These are phyloP conservation scores for Uloborus diversus DNA, from an alignment of 1,140 invertebrate species.

Conservation along the genomic window DNA sequence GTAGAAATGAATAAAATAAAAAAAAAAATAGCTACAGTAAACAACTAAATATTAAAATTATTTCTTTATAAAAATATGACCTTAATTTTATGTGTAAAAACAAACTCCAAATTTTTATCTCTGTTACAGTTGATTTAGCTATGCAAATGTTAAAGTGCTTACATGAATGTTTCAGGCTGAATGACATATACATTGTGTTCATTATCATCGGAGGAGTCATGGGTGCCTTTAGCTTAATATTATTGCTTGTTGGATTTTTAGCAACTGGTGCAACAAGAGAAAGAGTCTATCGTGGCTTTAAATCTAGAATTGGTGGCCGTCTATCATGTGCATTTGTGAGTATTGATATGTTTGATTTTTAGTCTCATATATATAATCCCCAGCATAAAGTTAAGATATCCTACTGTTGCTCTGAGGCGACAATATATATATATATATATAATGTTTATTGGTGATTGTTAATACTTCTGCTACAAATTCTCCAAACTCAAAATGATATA, in stretches of 20 bases:
- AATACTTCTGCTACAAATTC: neutral
- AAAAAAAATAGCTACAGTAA: too few relatives aligned
- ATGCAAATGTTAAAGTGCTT: too few relatives aligned
- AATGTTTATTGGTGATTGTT: neutral
- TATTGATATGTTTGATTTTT: neutral
- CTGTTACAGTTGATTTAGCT: too few relatives aligned
- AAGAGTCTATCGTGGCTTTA: constrained; percentile 91
- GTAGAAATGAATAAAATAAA: too few relatives aligned
- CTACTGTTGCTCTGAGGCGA: too few relatives aligned
- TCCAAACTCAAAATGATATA: neutral
- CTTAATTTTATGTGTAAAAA: too few relatives aligned
- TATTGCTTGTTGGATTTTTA: constrained; percentile 90
- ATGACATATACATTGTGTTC: constrained; percentile 89
- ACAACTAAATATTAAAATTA: too few relatives aligned
- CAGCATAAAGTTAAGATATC: too few relatives aligned
- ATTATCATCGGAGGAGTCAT: constrained; percentile 90
- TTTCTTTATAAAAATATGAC: too few relatives aligned
- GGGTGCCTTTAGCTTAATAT: constrained; percentile 91
- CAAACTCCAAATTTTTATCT: too few relatives aligned
- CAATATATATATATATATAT: too few relatives aligned
- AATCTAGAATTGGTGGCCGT: constrained; percentile 91
- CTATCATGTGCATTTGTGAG: constrained; percentile 75
- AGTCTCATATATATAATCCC: neutral
- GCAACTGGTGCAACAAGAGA: constrained; percentile 94
- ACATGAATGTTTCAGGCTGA: constrained; percentile 73